phyloP scores from a whole-genome alignment of 2,113 vertebrate species.

The Nycticebus coucang region DNA sequence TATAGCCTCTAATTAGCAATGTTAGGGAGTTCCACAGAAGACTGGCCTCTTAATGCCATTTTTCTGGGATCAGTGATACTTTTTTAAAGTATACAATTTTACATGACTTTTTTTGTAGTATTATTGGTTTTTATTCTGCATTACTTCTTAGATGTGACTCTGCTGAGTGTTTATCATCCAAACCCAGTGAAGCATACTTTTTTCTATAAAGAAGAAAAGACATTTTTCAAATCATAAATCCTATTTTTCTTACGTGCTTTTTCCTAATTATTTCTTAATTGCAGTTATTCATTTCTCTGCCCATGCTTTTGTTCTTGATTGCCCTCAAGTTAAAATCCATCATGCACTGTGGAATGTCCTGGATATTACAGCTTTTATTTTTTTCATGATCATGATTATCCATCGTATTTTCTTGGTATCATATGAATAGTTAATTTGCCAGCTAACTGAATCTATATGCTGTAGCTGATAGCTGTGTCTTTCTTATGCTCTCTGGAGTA shows the following conservation, averaged over 20 bases:
- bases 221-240: background rate
- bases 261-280: background rate
- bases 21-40: background rate
- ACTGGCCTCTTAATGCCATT: background rate
- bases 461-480: background rate
- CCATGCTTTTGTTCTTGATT: background rate
- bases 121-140: conserved; percentile 38
- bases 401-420: background rate
- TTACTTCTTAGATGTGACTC: background rate
- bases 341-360: background rate
- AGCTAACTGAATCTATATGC: background rate
- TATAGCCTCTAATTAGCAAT: background rate
- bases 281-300: background rate
- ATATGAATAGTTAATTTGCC: conserved; percentile 21
- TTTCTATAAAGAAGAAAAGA: conserved; percentile 3
- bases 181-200: background rate
- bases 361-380: background rate
- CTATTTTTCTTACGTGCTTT: background rate
- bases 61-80: background rate
- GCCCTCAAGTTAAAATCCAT: background rate
- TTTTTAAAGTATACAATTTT: background rate
- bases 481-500: background rate
- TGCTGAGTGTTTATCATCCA: background rate
- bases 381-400: background rate
- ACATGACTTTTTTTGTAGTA: background rate